Percentiles rank a stretch among this genome's conserved stretches.
Evolutionary conservation across 2,888 invertebrate species (phyloP).

Genomic region (Lycophotia porphyrea): DNA sequence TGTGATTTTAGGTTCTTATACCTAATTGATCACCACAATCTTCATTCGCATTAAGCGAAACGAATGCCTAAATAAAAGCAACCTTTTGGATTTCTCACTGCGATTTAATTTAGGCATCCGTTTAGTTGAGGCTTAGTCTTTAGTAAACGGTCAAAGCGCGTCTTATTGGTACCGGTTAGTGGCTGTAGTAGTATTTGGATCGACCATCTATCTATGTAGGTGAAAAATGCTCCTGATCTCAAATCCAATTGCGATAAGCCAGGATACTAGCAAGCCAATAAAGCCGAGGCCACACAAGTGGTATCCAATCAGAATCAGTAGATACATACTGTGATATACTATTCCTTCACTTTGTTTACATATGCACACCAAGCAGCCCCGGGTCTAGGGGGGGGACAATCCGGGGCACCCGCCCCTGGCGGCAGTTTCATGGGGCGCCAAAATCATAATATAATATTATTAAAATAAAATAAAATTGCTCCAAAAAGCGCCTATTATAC

Average conservation of each 20-base stretch:
- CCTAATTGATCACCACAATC: neutral
- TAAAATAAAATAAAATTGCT: no score
- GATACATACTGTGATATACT: neutral
- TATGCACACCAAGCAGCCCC: no score
- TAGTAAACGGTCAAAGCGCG: neutral
- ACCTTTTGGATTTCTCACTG: neutral
- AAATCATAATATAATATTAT: no score
- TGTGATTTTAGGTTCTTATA: neutral
- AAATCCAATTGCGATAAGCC: conserved; percentile 20
- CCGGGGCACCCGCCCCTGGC: no score
- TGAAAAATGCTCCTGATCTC: neutral
- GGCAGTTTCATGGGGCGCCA: no score
- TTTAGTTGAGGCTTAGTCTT: neutral
- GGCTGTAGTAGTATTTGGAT: neutral
- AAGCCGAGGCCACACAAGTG: neutral
- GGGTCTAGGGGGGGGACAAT: no score
- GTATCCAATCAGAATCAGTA: neutral
- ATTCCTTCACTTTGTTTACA: neutral
- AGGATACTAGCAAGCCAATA: neutral
- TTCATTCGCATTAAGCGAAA: neutral
- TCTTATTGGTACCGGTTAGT: neutral
- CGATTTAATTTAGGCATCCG: neutral
- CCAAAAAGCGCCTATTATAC: no score
- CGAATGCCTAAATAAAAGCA: neutral
- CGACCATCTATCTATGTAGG: neutral